Evolutionary conservation across 1,140 invertebrate species (phyloP).

Genomic region (Bombus sibiricus): DNA sequence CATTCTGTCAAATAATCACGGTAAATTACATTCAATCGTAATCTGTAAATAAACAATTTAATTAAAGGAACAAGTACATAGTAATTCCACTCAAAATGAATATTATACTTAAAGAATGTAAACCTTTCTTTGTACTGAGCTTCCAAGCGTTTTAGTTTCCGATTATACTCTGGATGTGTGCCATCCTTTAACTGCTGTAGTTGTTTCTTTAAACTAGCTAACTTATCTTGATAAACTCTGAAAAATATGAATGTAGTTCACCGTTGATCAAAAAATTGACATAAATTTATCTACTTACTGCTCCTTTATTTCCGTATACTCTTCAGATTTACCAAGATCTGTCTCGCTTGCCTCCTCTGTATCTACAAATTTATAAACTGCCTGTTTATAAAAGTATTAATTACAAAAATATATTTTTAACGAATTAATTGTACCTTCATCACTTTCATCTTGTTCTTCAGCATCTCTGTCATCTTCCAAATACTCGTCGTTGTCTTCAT

Average conservation of each 20-base stretch:
- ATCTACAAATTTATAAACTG: slow-evolving; percentile 85
- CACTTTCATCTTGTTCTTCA: slow-evolving; percentile 82
- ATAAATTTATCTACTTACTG: slow-evolving; percentile 86
- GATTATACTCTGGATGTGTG: slow-evolving; percentile 93
- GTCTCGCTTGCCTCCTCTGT: slow-evolving; percentile 95
- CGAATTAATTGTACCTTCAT: slow-evolving; percentile 78
- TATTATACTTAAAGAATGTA: neutral
- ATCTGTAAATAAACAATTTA: slow-evolving; percentile 74
- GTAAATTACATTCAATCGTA: slow-evolving; percentile 92
- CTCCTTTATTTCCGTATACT: slow-evolving; percentile 94
- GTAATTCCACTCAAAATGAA: neutral
- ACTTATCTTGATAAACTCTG: slow-evolving; percentile 97
- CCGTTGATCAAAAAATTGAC: neutral
- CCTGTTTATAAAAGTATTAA: neutral
- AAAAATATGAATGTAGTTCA: slow-evolving; percentile 60
- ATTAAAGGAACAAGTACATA: neutral
- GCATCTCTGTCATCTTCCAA: slow-evolving; percentile 78
- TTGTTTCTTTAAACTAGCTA: slow-evolving; percentile 94
- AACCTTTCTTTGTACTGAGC: slow-evolving; percentile 89
- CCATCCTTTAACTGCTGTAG: slow-evolving; percentile 94
- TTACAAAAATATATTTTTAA: neutral
- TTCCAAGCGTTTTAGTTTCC: slow-evolving; percentile 92
- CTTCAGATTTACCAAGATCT: slow-evolving; percentile 91
- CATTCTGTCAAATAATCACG: slow-evolving; percentile 92
- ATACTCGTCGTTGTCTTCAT: slow-evolving; percentile 82